These are phyloP conservation scores for Amphipyra tragopoginis DNA, from an alignment of 2,888 invertebrate species.

Conservation along the genomic window DNA sequence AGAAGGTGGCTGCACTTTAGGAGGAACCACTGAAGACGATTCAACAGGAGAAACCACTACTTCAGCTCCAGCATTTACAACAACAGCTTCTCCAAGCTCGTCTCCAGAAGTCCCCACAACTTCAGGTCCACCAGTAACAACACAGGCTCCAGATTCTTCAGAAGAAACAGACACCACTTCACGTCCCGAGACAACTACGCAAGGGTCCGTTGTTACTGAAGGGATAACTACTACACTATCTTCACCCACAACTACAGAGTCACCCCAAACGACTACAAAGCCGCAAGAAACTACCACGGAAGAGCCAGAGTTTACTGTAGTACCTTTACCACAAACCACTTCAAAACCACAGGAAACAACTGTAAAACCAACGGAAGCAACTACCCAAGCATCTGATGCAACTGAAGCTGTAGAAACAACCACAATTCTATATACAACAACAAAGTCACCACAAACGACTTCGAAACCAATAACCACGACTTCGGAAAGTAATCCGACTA, in stretches of 20 bases:
- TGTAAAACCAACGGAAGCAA: background rate
- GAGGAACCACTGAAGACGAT: no score
- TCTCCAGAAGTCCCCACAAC: background rate
- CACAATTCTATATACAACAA: background rate
- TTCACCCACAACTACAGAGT: background rate
- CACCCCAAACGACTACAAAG: background rate
- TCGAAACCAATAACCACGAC: background rate
- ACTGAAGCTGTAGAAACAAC: background rate
- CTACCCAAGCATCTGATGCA: background rate
- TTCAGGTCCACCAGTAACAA: background rate
- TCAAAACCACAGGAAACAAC: background rate
- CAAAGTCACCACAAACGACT: background rate
- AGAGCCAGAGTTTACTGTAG: background rate
- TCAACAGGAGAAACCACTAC: background rate
- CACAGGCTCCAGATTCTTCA: background rate
- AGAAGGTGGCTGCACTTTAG: no score
- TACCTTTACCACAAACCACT: conserved; percentile 1
- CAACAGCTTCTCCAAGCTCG: background rate
- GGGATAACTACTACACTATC: background rate
- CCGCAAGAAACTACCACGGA: background rate
- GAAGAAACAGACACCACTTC: background rate
- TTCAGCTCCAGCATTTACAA: background rate
- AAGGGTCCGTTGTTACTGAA: background rate
- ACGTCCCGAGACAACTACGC: background rate
- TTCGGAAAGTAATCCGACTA: background rate